Conservation (phyloP, 2,888 invertebrate species). For the Drosophila acutilabella region DNA sequence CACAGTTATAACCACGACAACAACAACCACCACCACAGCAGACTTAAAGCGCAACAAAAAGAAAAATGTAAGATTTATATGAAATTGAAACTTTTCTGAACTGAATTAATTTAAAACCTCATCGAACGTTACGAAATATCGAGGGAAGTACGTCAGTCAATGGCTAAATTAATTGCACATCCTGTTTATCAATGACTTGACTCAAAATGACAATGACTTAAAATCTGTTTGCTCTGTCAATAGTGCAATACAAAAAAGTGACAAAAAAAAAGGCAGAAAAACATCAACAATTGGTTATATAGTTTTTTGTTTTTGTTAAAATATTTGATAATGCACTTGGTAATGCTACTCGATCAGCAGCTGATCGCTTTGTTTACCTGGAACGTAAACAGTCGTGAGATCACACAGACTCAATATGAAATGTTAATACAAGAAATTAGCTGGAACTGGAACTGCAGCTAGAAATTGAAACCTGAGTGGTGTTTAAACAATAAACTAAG, state of each 20-base stretch:
- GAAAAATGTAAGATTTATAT: slow-evolving; percentile 52
- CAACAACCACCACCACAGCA: slow-evolving; percentile 62
- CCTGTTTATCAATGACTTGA: slow-evolving; percentile 58
- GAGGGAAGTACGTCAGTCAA: slow-evolving; percentile 49
- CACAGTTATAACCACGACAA: slow-evolving; percentile 71
- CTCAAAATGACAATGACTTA: slow-evolving; percentile 23
- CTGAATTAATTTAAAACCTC: slow-evolving; percentile 3
- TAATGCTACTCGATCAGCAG: slow-evolving; percentile 34
- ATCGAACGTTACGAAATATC: slow-evolving; percentile 35
- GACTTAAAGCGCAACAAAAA: slow-evolving; percentile 57
- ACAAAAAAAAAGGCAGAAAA: neutral
- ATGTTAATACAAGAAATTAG: slow-evolving; percentile 25
- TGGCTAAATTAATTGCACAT: slow-evolving; percentile 59
- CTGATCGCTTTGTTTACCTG: slow-evolving; percentile 34
- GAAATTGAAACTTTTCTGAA: slow-evolving; percentile 20
- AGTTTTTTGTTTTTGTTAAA: slow-evolving; percentile 12
- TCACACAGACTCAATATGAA: slow-evolving; percentile 16
- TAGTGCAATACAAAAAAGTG: slow-evolving; percentile 21
- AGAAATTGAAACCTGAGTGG: slow-evolving; percentile 17
- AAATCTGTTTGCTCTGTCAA: slow-evolving; percentile 52
- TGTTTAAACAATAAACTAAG: slow-evolving; percentile 10
- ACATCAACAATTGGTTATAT: neutral
- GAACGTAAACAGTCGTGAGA: slow-evolving; percentile 10
- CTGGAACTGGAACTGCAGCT: slow-evolving; percentile 11
- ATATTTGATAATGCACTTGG: slow-evolving; percentile 49